Conservation (phyloP, 2,113 vertebrate species). For the Phrynosoma platyrhinos region DNA sequence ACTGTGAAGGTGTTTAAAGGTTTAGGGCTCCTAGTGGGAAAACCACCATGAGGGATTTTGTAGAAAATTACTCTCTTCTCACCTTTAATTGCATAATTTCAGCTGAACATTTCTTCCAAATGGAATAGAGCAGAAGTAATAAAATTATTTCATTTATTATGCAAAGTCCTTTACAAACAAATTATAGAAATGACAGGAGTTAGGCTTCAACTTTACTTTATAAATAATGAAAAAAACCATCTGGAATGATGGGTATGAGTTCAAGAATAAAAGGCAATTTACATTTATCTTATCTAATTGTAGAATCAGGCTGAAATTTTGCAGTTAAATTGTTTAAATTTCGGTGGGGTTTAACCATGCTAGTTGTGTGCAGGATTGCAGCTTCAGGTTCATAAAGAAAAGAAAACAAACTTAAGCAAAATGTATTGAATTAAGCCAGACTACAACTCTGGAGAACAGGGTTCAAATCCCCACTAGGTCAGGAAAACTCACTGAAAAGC, state of each 20-base stretch:
- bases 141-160: conserved; percentile 70
- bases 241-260: conserved; percentile 26
- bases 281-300: conserved; percentile 49
- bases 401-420: not conserved
- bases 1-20: conserved; percentile 60
- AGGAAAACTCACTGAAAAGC: too few species aligned
- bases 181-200: conserved; percentile 43
- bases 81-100: conserved; percentile 74
- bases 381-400: conserved; percentile 34
- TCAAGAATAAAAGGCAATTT: conserved; percentile 39
- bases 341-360: not conserved
- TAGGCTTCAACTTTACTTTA: conserved; percentile 44
- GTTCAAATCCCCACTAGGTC: too few species aligned
- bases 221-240: conserved; percentile 35
- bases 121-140: conserved; percentile 61
- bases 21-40: conserved; percentile 66
- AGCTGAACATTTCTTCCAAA: conserved; percentile 53
- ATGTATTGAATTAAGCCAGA: not conserved
- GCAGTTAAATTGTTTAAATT: not conserved
- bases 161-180: conserved; percentile 65
- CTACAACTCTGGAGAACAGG: too few species aligned
- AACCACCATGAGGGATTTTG: conserved; percentile 57
- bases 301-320: conserved; percentile 5
- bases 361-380: not conserved
- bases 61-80: conserved; percentile 68